These are phyloP conservation scores for Boulengeromyrus knoepffleri DNA, from an alignment of 2,113 vertebrate species.

Conservation along the genomic window DNA sequence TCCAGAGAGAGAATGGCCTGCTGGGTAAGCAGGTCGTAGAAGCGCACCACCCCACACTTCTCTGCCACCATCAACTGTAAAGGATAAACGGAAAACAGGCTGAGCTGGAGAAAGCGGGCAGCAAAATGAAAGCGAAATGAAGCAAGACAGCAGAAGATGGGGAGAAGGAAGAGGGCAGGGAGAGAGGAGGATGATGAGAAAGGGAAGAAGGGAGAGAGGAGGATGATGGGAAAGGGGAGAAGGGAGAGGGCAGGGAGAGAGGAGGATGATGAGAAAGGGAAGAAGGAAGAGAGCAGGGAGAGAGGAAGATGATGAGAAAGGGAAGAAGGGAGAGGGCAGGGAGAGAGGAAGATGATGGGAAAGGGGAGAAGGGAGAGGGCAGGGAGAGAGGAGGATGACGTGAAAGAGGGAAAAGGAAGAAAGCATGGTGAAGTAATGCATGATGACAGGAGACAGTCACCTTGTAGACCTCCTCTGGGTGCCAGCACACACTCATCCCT, in stretches of 20 bases:
- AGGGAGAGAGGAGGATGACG: neutral
- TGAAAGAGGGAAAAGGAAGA: neutral
- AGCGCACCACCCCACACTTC: slow-evolving; percentile 84
- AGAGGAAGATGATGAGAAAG: neutral
- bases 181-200: neutral
- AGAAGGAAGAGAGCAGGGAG: too few species aligned
- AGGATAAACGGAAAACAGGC: neutral
- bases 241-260: neutral
- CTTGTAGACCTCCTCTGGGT: slow-evolving; percentile 86
- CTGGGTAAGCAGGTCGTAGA: slow-evolving; percentile 84
- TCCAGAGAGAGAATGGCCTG: slow-evolving; percentile 91
- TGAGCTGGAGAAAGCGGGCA: neutral
- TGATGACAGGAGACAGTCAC: slow-evolving; percentile 44
- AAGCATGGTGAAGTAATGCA: neutral
- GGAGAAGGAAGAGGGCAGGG: neutral
- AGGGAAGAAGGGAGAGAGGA: neutral
- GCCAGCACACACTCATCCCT: slow-evolving; percentile 94
- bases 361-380: neutral
- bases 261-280: neutral
- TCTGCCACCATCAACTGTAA: slow-evolving; percentile 90
- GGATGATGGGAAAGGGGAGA: neutral
- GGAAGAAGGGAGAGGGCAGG: neutral
- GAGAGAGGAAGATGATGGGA: neutral
- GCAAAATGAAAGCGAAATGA: neutral
- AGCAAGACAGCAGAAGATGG: neutral